A percentile compares a stretch with the other conserved stretches of the same genome.
phyloP scores from a whole-genome alignment of 2,113 vertebrate genomes.

The Columbina picui region DNA sequence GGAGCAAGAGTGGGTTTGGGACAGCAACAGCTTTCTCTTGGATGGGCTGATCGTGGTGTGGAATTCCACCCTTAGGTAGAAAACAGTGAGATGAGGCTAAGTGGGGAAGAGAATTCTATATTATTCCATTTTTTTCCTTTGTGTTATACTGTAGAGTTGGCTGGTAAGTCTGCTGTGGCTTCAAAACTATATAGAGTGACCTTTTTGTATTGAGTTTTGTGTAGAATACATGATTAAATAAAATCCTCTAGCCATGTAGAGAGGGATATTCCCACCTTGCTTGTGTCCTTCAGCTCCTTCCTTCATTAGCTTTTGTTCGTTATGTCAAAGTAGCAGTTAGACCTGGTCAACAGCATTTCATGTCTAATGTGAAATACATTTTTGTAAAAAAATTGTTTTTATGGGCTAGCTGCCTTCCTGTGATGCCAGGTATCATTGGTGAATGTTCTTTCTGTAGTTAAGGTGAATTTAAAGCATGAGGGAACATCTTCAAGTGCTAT shows the following conservation, averaged over 20 bases:
- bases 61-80: not conserved
- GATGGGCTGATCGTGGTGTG: not conserved
- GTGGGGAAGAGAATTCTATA: not conserved
- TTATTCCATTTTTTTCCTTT: not conserved
- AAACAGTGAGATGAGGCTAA: not conserved
- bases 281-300: not conserved
- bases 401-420: not conserved
- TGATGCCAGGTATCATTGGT: not conserved
- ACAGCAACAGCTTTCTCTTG: not conserved
- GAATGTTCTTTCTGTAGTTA: not conserved
- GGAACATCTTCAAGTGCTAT: not conserved
- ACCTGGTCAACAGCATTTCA: not conserved
- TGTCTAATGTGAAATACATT: not conserved
- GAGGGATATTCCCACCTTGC: not conserved
- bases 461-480: not conserved
- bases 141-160: not conserved
- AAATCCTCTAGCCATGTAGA: not conserved
- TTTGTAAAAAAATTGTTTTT: not conserved
- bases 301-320: not conserved
- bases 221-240: not conserved
- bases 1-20: not conserved
- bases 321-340: not conserved
- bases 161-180: not conserved
- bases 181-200: not conserved
- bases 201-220: not conserved